phyloP scores from a whole-genome alignment of 2,888 invertebrate species.

The Napeogenes inachia region DNA sequence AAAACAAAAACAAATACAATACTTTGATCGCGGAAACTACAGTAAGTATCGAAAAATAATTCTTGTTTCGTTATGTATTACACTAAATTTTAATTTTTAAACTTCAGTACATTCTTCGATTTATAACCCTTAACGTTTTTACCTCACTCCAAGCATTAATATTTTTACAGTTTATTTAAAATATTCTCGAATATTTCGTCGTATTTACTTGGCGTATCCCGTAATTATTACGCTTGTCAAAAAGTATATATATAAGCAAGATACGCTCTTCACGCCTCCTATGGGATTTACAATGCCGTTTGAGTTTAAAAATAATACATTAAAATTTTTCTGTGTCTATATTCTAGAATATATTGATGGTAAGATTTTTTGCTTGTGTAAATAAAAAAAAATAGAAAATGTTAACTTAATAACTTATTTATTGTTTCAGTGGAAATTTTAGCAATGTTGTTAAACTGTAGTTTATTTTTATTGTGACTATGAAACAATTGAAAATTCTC shows the following conservation, averaged over 20 bases:
- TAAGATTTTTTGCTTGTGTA: constrained; percentile 13
- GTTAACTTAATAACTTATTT: neutral
- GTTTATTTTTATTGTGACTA: constrained; percentile 28
- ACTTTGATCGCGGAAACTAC: constrained; percentile 19
- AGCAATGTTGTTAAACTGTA: constrained; percentile 23
- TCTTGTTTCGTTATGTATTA: neutral
- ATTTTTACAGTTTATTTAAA: constrained; percentile 23
- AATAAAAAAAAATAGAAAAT: constrained; percentile 1
- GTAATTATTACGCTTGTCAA: constrained; percentile 18
- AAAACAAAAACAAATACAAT: constrained; percentile 22
- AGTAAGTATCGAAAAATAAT: constrained; percentile 15
- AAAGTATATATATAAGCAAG: constrained; percentile 18
- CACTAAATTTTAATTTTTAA: too few relatives aligned
- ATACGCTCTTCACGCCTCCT: constrained; percentile 13
- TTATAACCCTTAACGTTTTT: neutral
- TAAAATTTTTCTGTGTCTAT: constrained; percentile 23
- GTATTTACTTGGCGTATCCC: constrained; percentile 17
- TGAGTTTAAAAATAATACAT: constrained; percentile 25
- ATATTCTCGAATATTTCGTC: constrained; percentile 6
- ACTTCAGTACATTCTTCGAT: too few relatives aligned
- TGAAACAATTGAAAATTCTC: constrained; percentile 29
- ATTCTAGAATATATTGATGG: constrained; percentile 18
- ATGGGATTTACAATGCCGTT: constrained; percentile 26
- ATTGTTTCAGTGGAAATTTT: constrained; percentile 24
- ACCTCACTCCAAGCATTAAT: neutral